Evolutionary conservation across 2,113 vertebrate genomes (phyloP), one percentile per base, ranked within the genome.

Genomic region (Cynocephalus volans): DNA sequence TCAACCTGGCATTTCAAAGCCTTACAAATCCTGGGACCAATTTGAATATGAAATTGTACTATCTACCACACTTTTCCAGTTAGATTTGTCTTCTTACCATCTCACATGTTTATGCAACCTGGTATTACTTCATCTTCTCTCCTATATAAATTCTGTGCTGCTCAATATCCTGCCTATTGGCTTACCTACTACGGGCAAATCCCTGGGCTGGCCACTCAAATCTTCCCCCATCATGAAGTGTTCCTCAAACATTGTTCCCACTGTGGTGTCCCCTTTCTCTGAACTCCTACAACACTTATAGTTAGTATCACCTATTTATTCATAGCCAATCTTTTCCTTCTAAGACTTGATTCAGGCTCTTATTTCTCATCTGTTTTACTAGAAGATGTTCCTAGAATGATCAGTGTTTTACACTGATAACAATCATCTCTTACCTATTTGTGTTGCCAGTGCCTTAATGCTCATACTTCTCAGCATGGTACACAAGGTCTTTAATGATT

Each of bases 1-100:
- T 82, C 77, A 88, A 65, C 2, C 24, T 58, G 21, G 58, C 70
- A 88, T 93, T 97, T 92, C 36, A 89, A 90, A 95, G 41, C 15
- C 77, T 90, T 81, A 65, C 13, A 82, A 95, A 88, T 64, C 69
- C 56, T 93, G 54, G n/a, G 85, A 50, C 41, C 12, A 90, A 36
- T 64, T 52, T 84, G 24, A 26, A 82, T 52, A 28, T 67, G n/a
- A 90, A 95, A 90, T 72, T 82, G 33, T n/a, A 93, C 62, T 70
- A 41, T 65, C 58, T 95, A 58, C 12, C 54, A 52, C 17, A 76
- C 62, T 88, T 92, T 88, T 77, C 86, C n/a, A 88, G 31, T 48
- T 82, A 86, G 23, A 65, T 41, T 45, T 86, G 60, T 79, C 72
- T 90, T 36, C 24, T 52, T 88, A 72, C 54, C 15, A 48, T 31